These are phyloP conservation scores for Cylindroiulus punctatus DNA, from an alignment of 2,888 invertebrate species.

Conservation along the genomic window DNA sequence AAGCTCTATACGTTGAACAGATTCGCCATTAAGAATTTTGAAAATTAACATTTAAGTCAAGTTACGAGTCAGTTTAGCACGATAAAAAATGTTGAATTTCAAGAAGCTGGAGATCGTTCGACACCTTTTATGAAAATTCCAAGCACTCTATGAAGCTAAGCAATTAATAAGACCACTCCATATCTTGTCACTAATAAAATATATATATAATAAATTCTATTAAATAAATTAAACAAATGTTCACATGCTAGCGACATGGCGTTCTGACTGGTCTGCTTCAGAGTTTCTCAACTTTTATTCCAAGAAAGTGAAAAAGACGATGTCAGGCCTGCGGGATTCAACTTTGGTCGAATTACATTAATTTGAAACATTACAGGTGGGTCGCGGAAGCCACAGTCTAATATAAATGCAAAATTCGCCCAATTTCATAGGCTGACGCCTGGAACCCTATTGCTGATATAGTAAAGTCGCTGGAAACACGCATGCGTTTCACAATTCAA, in stretches of 20 bases:
- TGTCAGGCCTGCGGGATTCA: background rate
- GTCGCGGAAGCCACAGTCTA: background rate
- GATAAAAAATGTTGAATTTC: background rate
- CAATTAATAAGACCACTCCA: too few relatives aligned
- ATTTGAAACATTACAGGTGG: conserved; percentile 29
- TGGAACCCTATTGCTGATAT: background rate
- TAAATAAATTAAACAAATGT: too few relatives aligned
- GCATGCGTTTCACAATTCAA: background rate
- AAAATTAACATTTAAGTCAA: too few relatives aligned
- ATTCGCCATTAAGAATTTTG: too few relatives aligned
- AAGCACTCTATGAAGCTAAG: background rate
- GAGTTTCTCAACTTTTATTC: background rate
- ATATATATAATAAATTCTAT: too few relatives aligned
- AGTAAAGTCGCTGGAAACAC: background rate
- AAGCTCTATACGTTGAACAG: too few relatives aligned
- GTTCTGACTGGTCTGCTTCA: too few relatives aligned
- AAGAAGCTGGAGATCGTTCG: background rate
- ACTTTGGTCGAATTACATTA: conserved; percentile 30
- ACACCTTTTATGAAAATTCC: background rate
- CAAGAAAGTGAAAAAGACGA: background rate
- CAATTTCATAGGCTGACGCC: background rate
- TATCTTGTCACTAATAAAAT: too few relatives aligned
- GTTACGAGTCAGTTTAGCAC: background rate
- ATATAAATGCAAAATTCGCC: conserved; percentile 27
- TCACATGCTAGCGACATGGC: too few relatives aligned